Conservation (phyloP, 2,797 vertebrate species). For the Babyrousa celebensis region DNA sequence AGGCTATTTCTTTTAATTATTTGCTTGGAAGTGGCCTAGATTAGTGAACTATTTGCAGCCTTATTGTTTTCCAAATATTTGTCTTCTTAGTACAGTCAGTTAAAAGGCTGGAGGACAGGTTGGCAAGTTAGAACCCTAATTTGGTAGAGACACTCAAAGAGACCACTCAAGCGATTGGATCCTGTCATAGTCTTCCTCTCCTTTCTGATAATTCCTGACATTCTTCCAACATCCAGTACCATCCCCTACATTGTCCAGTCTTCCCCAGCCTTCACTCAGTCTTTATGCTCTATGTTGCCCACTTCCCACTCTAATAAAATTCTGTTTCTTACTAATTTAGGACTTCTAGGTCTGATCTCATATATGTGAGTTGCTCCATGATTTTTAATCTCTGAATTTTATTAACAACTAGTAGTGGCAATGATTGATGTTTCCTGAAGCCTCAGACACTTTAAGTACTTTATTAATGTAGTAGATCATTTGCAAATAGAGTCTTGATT, state of each 20-base stretch:
- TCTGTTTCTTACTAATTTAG: neutral
- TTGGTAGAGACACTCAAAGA: neutral
- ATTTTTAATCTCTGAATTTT: neutral
- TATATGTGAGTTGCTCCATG: neutral
- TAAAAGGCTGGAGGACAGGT: neutral
- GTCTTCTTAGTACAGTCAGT: neutral
- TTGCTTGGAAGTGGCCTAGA: neutral
- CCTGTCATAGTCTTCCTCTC: neutral
- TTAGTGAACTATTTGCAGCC: neutral
- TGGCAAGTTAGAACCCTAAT: neutral
- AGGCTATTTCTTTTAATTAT: neutral
- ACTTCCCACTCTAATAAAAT: neutral
- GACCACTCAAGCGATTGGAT: neutral
- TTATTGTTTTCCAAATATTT: conserved; percentile 2
- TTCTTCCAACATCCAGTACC: neutral
- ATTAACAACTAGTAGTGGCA: neutral
- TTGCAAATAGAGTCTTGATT: neutral
- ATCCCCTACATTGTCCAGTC: neutral
- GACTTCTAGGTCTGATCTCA: neutral
- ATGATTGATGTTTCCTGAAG: neutral
- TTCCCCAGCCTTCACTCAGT: neutral
- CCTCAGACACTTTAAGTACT: neutral
- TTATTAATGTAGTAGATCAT: neutral
- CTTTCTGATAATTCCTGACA: neutral
- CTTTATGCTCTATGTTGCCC: neutral